Conservation (phyloP, 30 jellyfish, hydroid and myxozoan genomes). For the Aurelia sp. region DNA sequence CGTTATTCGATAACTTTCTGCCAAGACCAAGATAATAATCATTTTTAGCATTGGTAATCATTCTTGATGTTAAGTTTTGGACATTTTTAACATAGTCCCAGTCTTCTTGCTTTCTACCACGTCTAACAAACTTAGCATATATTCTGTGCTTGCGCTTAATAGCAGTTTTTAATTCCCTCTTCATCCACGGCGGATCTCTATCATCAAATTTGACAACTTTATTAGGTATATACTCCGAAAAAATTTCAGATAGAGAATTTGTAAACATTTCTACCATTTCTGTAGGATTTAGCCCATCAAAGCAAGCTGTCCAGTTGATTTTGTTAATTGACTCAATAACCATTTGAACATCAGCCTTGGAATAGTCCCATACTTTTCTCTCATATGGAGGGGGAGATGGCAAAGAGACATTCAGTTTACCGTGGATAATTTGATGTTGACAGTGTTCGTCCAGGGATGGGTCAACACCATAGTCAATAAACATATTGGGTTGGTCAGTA, state of each 20-base stretch:
- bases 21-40: slow-evolving; percentile 32
- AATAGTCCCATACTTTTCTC: slow-evolving; percentile 47
- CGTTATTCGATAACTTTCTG: slow-evolving; percentile 51
- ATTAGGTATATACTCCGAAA: slow-evolving; percentile 37
- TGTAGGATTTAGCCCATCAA: slow-evolving; percentile 38
- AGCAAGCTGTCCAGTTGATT: slow-evolving; percentile 31
- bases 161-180: slow-evolving; percentile 54
- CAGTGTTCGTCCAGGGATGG: too few species aligned
- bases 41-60: neutral
- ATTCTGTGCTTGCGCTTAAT: slow-evolving; percentile 32
- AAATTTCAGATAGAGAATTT: slow-evolving; percentile 31
- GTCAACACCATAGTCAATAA: too few species aligned
- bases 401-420: slow-evolving; percentile 26
- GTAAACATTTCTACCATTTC: slow-evolving; percentile 53
- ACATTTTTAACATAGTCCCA: slow-evolving; percentile 38
- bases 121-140: too few species aligned
- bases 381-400: slow-evolving; percentile 50
- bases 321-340: slow-evolving; percentile 24
- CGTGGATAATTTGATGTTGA: neutral
- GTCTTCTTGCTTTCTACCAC: neutral
- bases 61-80: slow-evolving; percentile 2
- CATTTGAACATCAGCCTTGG: slow-evolving; percentile 35
- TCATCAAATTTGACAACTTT: slow-evolving; percentile 59
- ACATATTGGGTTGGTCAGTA: too few species aligned
- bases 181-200: slow-evolving; percentile 68